A percentile compares a stretch with the other conserved stretches of the same genome.
These are phyloP conservation scores for Drosophila subsilvestris DNA, from an alignment of 2,888 invertebrate species.

Conservation along the genomic window DNA sequence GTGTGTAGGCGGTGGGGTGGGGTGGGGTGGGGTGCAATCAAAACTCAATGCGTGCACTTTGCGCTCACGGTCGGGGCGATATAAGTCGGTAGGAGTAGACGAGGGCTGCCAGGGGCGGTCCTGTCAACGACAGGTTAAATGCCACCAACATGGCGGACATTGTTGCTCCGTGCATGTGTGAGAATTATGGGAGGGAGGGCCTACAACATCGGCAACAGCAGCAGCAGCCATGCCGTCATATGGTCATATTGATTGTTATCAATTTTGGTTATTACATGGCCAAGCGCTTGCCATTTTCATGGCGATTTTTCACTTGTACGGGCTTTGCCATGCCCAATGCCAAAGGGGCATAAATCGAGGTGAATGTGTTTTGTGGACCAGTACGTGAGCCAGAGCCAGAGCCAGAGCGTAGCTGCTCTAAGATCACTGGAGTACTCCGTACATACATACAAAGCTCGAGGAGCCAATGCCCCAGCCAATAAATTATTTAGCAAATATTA, in stretches of 20 bases:
- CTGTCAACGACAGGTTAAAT: slow-evolving; percentile 80
- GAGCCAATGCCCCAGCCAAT: slow-evolving; percentile 25
- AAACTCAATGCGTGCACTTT: slow-evolving; percentile 80
- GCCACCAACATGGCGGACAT: slow-evolving; percentile 56
- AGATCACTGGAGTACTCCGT: background rate
- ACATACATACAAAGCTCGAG: background rate
- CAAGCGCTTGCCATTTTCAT: slow-evolving; percentile 70
- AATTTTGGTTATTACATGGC: slow-evolving; percentile 77
- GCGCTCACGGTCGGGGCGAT: slow-evolving; percentile 53
- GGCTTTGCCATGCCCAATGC: slow-evolving; percentile 12
- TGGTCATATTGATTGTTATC: slow-evolving; percentile 78
- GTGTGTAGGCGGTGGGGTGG: background rate
- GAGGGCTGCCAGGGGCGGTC: slow-evolving; percentile 29
- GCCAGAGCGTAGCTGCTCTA: too few species aligned
- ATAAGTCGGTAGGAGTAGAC: slow-evolving; percentile 27
- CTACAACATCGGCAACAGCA: slow-evolving; percentile 22
- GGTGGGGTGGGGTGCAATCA: slow-evolving; percentile 60
- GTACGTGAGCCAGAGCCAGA: background rate
- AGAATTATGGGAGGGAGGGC: slow-evolving; percentile 8
- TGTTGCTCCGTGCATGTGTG: slow-evolving; percentile 17
- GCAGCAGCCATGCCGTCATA: slow-evolving; percentile 38
- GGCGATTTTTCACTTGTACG: slow-evolving; percentile 67
- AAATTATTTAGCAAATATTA: slow-evolving; percentile 36
- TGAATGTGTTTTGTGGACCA: slow-evolving; percentile 12
- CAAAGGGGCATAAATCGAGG: slow-evolving; percentile 27